These are phyloP conservation scores for Oxygymnocypris stewartii DNA, from an alignment of 2,113 vertebrate genomes.

Conservation along the genomic window DNA sequence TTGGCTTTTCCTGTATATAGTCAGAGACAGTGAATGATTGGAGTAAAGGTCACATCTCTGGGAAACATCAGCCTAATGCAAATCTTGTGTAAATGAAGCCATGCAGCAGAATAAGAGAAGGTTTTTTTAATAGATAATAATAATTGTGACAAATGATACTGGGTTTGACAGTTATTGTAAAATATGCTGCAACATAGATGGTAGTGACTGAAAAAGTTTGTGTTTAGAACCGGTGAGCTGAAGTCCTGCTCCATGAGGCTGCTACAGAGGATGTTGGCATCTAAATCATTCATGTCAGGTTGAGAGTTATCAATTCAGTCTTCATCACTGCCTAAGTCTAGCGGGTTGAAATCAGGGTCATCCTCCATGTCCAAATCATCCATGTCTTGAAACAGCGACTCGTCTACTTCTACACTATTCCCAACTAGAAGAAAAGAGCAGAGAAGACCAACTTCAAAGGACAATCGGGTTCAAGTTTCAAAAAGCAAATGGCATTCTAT, in stretches of 20 bases:
- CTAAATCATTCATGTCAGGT: neutral
- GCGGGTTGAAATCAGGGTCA: conserved; percentile 89
- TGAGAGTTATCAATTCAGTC: conserved; percentile 51
- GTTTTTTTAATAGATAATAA: conserved; percentile 38
- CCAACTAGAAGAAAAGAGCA: conserved; percentile 75
- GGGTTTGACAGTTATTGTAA: conserved; percentile 11
- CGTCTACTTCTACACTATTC: conserved; percentile 95
- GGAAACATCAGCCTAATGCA: neutral
- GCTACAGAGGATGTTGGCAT: conserved; percentile 16
- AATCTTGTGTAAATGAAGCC: neutral
- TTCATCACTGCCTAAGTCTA: conserved; percentile 87
- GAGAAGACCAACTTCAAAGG: neutral
- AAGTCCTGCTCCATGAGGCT: conserved; percentile 25
- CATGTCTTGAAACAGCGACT: conserved; percentile 97
- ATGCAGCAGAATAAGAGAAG: neutral
- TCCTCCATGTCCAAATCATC: conserved; percentile 95
- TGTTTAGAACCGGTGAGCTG: conserved; percentile 7
- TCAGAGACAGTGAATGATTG: neutral
- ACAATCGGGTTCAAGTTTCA: neutral
- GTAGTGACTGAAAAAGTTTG: conserved; percentile 28
- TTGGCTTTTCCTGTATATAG: neutral
- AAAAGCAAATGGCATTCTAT: conserved; percentile 4
- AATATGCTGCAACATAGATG: neutral
- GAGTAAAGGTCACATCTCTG: neutral
- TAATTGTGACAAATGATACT: conserved; percentile 34